A percentile compares a stretch with the other conserved stretches of the same genome.
phyloP scores from a whole-genome alignment of 2,113 vertebrate genomes.

The Rousettus leschenaultii region DNA sequence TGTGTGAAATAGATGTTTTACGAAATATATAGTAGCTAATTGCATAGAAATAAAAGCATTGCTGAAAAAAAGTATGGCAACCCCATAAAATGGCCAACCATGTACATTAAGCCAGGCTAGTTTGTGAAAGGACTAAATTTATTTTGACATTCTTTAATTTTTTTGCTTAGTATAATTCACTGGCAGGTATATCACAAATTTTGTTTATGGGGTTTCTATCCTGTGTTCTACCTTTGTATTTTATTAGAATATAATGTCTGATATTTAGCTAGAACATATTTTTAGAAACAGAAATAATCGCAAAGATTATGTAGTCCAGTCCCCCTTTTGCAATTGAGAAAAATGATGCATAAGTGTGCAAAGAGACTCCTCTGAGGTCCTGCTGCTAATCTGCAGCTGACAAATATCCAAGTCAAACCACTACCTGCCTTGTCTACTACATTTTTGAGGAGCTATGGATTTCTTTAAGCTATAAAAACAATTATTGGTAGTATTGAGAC shows the following conservation, averaged over 20 bases:
- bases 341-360: background rate
- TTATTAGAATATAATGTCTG: background rate
- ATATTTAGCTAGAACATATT: background rate
- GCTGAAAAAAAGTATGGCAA: background rate
- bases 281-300: background rate
- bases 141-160: background rate
- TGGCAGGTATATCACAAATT: background rate
- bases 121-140: background rate
- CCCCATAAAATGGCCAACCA: background rate
- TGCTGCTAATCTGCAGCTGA: background rate
- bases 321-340: background rate
- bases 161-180: background rate
- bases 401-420: background rate
- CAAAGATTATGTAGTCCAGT: background rate
- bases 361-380: background rate
- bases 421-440: background rate
- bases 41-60: background rate
- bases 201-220: background rate
- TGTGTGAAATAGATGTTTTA: background rate
- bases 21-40: background rate
- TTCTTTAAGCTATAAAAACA: background rate
- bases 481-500: background rate
- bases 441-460: background rate
- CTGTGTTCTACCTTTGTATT: background rate
- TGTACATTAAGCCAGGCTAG: background rate